These are phyloP conservation scores for Avahi laniger DNA, from an alignment of 2,797 vertebrate species.

Conservation along the genomic window DNA sequence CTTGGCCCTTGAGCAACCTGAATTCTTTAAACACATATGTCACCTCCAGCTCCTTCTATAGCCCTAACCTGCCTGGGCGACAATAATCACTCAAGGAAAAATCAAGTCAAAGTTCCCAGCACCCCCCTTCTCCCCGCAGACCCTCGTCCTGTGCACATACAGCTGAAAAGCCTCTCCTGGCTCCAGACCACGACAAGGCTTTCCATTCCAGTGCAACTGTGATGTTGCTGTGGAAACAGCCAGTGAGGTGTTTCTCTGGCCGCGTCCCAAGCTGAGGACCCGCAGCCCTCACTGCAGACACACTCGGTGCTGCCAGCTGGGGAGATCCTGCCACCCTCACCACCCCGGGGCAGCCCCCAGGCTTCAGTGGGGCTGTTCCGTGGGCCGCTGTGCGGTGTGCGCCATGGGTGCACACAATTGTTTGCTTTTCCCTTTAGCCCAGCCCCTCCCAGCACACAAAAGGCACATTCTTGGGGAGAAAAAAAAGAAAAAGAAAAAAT, in stretches of 20 bases:
- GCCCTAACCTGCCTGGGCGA: conserved; percentile 71
- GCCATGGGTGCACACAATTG: neutral
- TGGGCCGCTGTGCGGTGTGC: neutral
- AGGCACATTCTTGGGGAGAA: conserved; percentile 79
- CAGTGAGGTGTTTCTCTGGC: conserved; percentile 67
- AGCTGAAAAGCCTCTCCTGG: conserved; percentile 51
- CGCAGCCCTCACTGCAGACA: neutral
- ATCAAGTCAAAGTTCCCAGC: conserved; percentile 74
- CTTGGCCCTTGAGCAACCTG: conserved; percentile 29
- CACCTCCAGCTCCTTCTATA: conserved; percentile 54
- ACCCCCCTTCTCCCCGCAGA: conserved; percentile 32
- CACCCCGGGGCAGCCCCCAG: neutral
- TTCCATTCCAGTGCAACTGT: conserved; percentile 71
- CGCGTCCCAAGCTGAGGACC: neutral
- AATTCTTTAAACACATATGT: conserved; percentile 68
- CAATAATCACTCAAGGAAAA: conserved; percentile 73
- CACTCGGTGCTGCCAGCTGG: neutral
- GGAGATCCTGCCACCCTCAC: neutral
- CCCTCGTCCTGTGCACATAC: neutral
- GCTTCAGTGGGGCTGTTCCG: neutral
- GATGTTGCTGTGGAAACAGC: conserved; percentile 66
- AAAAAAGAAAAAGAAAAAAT: conserved; percentile 56
- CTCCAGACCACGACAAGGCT: neutral
- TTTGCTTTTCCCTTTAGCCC: conserved; percentile 61
- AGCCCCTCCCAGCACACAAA: conserved; percentile 75